These are phyloP conservation scores for Drosophila putrida DNA, from an alignment of 2,888 invertebrate species.

Conservation along the genomic window DNA sequence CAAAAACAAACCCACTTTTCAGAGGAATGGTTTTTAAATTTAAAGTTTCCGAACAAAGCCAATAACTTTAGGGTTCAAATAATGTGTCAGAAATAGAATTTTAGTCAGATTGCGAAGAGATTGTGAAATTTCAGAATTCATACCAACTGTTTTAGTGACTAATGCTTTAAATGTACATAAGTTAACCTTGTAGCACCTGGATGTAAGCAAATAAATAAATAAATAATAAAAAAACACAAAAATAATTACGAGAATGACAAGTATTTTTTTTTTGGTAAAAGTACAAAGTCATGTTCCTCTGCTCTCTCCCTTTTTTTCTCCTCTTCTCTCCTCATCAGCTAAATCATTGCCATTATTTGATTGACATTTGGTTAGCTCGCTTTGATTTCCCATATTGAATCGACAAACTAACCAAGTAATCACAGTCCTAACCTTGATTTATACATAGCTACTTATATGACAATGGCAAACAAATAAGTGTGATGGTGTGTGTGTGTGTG, in stretches of 20 bases:
- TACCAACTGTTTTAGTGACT: too few relatives aligned
- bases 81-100: too few relatives aligned
- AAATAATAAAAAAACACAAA: too few relatives aligned
- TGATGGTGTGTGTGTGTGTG: not conserved
- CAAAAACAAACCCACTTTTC: too few relatives aligned
- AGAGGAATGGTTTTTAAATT: too few relatives aligned
- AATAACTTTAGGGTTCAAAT: too few relatives aligned
- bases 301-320: not conserved
- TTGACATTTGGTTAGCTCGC: conserved; percentile 15
- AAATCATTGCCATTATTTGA: conserved; percentile 5
- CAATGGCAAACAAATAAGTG: conserved; percentile 16
- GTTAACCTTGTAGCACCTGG: too few relatives aligned
- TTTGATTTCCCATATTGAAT: conserved; percentile 43
- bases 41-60: too few relatives aligned
- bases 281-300: not conserved
- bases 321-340: not conserved
- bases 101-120: too few relatives aligned
- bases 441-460: conserved; percentile 25
- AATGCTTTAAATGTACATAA: too few relatives aligned
- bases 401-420: conserved; percentile 39
- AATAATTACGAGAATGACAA: not conserved
- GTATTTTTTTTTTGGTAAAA: not conserved
- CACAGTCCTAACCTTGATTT: conserved; percentile 53
- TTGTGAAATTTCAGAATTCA: too few relatives aligned
- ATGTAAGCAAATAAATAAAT: too few relatives aligned